Evolutionary conservation across 2,113 vertebrate genomes (phyloP), one percentile per base, ranked within the genome.

Genomic region (Suncus etruscus): DNA sequence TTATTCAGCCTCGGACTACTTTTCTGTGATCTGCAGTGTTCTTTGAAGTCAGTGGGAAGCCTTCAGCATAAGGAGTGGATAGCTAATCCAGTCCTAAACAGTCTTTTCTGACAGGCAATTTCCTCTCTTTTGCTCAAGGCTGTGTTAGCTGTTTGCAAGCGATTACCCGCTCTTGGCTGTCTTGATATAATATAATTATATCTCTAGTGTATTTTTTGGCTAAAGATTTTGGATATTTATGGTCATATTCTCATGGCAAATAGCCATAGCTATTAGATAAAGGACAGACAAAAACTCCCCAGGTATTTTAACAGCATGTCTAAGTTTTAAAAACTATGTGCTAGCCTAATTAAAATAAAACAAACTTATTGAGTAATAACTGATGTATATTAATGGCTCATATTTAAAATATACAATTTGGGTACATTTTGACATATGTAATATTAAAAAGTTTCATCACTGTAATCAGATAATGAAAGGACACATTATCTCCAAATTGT

Each of bases 31-130:
- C 90, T 79, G 50, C 88, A 85, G 83, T 16, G 61, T 63, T 85
- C 89, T 95, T 96, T 96, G 93, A 94, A 94, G 86, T 94, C 29
- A 3, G 74, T 93, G 88, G 86, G 93, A 91, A 75, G 68, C 77
- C 58, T 81, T 73, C 69, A 50, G 90, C n/a, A 10, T 3, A 32
- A 82, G 66, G 91, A 90, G 32, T 83, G 45, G 69, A 77, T 61
- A 54, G 73, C 48, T 84, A 90, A 92, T 86, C 61, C 65, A 47
- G 50, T 39, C 9, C 50, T 75, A 25, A 69, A 89, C 24, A 18
- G 8, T 11, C 31, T 78, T 81, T n/a, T 91, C 86, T 25, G 63
- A 91, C 65, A 79, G 83, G 32, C 54, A 14, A 15, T 78, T 94
- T 94, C 88, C 74, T 76, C 8, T 83, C 74, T 86, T n/a, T 82